Evolutionary conservation across 2,113 vertebrate genomes (phyloP), one percentile per base, ranked within the genome.

Genomic region (Mormyrus iriodes): DNA sequence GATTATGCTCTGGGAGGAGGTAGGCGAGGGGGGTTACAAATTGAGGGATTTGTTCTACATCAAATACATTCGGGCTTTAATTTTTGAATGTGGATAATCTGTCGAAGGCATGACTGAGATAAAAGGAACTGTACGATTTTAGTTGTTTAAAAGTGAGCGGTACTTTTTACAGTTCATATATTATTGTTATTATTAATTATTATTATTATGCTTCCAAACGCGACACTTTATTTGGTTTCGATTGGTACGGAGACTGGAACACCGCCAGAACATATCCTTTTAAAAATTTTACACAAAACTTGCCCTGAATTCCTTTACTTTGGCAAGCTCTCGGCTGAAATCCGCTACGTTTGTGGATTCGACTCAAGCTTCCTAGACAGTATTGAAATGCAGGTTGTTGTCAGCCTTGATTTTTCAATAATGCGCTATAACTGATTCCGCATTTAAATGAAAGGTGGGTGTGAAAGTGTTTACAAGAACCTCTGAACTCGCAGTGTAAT

Each of bases 391-490:
- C 95, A 95, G 91, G 91, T 92, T 92, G 91, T 92, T 92, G 92
- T 93, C 90, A 89, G 92, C 87, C 93, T 93, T 88, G 91, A 90
- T 85, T 93, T 93, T 93, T 91, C 93, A 95, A 93, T 95, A 95
- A 95, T 93, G 94, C 93, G 94, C 93, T 94, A 94, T 95, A 95
- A 95, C 91, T 94, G 93, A 94, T 92, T 91, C 88, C 83, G 90
- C 92, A 96, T 96, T 95, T 95, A 95, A 95, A 96, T 96, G 92
- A 93, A 92, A 92, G 91, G 88, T 94, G 95, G 94, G 94, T 95
- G 95, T 92, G 94, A 96, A 95, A 93, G 93, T 91, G 94, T 94
- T 96, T 94, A 94, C 92, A 92, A 93, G 93, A 89, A 85, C 91
- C 90, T 92, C 90, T 91, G 93, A 93, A 93, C 92, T 92, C 92